These are phyloP conservation scores for Anodontia alba DNA, from an alignment of 2,888 invertebrate genomes.

Conservation along the genomic window DNA sequence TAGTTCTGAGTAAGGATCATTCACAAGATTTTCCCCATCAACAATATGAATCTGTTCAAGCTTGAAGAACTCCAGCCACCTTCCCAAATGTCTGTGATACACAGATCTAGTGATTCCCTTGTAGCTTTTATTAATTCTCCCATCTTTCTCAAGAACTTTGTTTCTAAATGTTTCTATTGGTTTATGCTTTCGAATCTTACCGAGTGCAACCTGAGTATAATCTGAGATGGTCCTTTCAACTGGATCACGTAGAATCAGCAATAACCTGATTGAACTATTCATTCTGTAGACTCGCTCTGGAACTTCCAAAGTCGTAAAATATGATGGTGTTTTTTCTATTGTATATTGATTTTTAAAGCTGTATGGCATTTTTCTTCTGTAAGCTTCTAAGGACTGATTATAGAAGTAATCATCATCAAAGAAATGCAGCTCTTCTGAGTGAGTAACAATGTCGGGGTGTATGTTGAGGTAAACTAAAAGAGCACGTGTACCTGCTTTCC, in stretches of 20 bases:
- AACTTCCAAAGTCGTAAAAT: conserved; percentile 97
- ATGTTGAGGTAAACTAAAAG: conserved; percentile 84
- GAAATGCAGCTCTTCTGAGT: conserved; percentile 98
- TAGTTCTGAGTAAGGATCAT: conserved; percentile 73
- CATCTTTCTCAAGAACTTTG: conserved; percentile 80
- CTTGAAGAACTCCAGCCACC: conserved; percentile 97
- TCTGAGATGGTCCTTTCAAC: conserved; percentile 98
- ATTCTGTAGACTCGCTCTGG: conserved; percentile 96
- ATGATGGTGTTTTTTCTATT: conserved; percentile 98
- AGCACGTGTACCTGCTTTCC: conserved; percentile 85
- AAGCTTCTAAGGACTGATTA: conserved; percentile 96
- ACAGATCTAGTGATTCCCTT: conserved; percentile 83
- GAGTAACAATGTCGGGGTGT: conserved; percentile 92
- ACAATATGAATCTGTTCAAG: conserved; percentile 96
- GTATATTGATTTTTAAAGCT: conserved; percentile 96
- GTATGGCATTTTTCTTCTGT: conserved; percentile 92
- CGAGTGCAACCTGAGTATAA: conserved; percentile 93
- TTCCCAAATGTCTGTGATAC: conserved; percentile 90
- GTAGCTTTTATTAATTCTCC: conserved; percentile 83
- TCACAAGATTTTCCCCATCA: conserved; percentile 86
- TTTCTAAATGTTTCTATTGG: conserved; percentile 82
- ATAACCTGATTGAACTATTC: conserved; percentile 94
- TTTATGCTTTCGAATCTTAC: conserved; percentile 62
- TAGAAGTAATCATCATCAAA: conserved; percentile 95
- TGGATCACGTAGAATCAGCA: conserved; percentile 97